Evolutionary conservation across 2,113 vertebrate species (phyloP), one percentile per base, ranked within the genome.

Genomic region (Serilophus lunatus): DNA sequence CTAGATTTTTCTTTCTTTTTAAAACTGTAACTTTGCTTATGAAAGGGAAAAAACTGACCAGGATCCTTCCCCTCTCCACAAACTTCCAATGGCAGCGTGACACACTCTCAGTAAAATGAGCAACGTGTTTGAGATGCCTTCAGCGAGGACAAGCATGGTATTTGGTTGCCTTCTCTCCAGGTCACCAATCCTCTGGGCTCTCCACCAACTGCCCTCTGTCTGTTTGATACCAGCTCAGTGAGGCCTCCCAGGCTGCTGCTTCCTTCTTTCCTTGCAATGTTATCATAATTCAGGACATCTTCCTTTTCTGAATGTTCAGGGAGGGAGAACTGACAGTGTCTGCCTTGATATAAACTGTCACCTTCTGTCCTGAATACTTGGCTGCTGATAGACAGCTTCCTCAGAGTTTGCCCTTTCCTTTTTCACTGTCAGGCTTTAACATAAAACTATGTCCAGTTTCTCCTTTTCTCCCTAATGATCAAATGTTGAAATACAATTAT

Each of bases 51-150:
- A 31, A 63, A 2, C 8, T 44, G 29, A 35, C 12, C 33, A 59
- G 35, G 29, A 36, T 76, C 35, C 26, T 88, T 82, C 4, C 31
- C 5, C 19, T 18, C 18, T 26, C n/a, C 20, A 14, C 38, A 68
- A 59, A 35, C 57, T 26, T 56, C 42, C 74, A 61, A 25, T 15
- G 6, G 36, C 45, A 61, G 18, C 0, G 0, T 53, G 51, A 33
- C 56, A 17, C 18, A 8, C 5, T 75, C 35, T 75, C 22, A 9
- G 40, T 23, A 63, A 45, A 77, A 22, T 14, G 47, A 72, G 13
- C 22, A 1, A 0, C 3, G 7, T 0, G 0, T 76, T 49, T n/a
- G 2, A 56, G 54, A 65, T 50, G 53, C 18, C 45, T 51, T 85
- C 44, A 49, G 59, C 65, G 74, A 63, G 66, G 53, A 29, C 0